Evolutionary conservation across 2,113 vertebrate species (phyloP).

Genomic region (Aythya baeri): DNA sequence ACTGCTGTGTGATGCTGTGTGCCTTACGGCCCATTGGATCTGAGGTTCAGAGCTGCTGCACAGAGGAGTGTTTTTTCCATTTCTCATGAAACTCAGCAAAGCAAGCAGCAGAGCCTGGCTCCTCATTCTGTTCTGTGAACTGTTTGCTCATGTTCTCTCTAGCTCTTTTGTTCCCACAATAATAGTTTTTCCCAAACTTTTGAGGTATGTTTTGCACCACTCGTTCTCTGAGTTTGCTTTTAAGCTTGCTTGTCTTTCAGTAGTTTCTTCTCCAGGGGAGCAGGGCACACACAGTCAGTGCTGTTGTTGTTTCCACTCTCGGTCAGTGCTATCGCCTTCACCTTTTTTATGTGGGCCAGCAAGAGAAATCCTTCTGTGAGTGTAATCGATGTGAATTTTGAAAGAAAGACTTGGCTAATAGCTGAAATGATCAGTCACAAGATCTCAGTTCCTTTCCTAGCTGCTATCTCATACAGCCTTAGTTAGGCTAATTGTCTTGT

Average conservation of each 20-base stretch:
- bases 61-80: background rate
- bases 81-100: background rate
- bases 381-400: background rate
- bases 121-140: background rate
- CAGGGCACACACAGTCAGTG: background rate
- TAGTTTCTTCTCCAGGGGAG: background rate
- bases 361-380: background rate
- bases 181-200: background rate
- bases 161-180: background rate
- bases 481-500: background rate
- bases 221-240: background rate
- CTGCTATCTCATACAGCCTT: background rate
- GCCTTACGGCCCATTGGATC: rapidly evolving
- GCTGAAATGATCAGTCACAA: background rate
- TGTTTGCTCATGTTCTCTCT: background rate
- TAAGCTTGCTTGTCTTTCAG: background rate
- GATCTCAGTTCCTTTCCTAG: background rate
- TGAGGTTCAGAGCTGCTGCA: background rate
- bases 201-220: background rate
- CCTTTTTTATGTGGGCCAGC: background rate
- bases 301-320: background rate
- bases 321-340: background rate
- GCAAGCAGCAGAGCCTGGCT: background rate
- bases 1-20: rapidly evolving
- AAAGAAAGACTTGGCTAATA: background rate